Conservation (phyloP, 2,797 vertebrate species). For the Phalloptychus januarius region DNA sequence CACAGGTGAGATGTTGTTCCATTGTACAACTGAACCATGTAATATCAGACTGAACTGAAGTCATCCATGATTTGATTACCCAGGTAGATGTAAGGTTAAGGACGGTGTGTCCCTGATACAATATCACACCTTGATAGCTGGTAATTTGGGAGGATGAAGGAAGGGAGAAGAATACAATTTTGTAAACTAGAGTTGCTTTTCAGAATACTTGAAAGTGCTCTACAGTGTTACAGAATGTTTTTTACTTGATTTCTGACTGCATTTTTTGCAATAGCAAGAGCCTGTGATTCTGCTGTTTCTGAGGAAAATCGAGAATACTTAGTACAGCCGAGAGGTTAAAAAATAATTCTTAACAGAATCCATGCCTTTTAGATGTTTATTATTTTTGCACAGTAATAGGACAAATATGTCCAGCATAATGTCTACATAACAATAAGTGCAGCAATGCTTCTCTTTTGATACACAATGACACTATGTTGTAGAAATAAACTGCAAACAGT, state of each 20-base stretch:
- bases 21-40: conserved; percentile 25
- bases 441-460: conserved; percentile 44
- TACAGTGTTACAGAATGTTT: neutral
- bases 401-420: conserved; percentile 60
- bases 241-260: conserved; percentile 19
- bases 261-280: conserved; percentile 37
- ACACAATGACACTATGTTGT: conserved; percentile 55
- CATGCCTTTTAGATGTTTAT: conserved; percentile 71
- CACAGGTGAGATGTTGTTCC: conserved; percentile 3
- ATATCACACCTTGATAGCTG: conserved; percentile 33
- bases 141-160: conserved; percentile 19
- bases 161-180: neutral
- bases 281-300: conserved; percentile 42
- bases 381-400: conserved; percentile 46
- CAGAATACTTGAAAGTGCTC: neutral
- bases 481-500: conserved; percentile 26
- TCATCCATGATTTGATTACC: conserved; percentile 43
- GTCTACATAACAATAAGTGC: conserved; percentile 53
- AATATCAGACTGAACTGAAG: conserved; percentile 31
- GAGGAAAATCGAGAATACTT: conserved; percentile 37
- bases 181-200: neutral
- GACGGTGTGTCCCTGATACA: conserved; percentile 32
- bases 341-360: conserved; percentile 70
- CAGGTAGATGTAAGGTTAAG: conserved; percentile 46
- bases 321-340: conserved; percentile 60